A percentile compares a stretch with the other conserved stretches of the same genome.
Evolutionary conservation across 1,140 invertebrate genomes (phyloP).

Genomic region (Megalopta genalis): DNA sequence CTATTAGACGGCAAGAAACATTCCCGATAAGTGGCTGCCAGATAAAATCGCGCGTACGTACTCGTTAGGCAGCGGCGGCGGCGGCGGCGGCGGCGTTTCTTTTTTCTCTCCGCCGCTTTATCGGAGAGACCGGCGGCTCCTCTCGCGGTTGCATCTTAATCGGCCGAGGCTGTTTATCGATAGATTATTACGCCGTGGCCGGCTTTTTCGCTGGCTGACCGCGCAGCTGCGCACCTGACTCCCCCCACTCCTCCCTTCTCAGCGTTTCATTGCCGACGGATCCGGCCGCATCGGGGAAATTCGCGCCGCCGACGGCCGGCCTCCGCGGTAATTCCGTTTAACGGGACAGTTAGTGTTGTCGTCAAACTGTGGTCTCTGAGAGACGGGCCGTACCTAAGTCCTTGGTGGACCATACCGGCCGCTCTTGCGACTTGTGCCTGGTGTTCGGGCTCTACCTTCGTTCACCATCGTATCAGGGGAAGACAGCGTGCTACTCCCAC

Average conservation of each 20-base stretch:
- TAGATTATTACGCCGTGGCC: constrained; percentile 21
- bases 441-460: too few relatives aligned
- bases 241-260: too few relatives aligned
- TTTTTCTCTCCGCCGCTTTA: background rate
- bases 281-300: background rate
- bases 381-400: too few relatives aligned
- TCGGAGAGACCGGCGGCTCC: background rate
- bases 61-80: constrained; percentile 10
- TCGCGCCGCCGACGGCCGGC: background rate
- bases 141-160: constrained; percentile 17
- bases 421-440: too few relatives aligned
- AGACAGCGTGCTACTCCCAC: too few relatives aligned
- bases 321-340: background rate
- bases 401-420: too few relatives aligned
- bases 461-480: too few relatives aligned
- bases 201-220: background rate
- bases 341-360: too few relatives aligned
- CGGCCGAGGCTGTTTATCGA: constrained; percentile 1
- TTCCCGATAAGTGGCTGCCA: constrained; percentile 24
- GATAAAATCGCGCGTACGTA: constrained; percentile 26
- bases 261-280: background rate
- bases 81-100: constrained; percentile 3
- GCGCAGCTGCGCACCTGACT: background rate
- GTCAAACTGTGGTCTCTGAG: too few relatives aligned
- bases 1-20: constrained; percentile 41